Conservation (phyloP, 1,140 invertebrate genomes). For the Neodiprion fabricii region DNA sequence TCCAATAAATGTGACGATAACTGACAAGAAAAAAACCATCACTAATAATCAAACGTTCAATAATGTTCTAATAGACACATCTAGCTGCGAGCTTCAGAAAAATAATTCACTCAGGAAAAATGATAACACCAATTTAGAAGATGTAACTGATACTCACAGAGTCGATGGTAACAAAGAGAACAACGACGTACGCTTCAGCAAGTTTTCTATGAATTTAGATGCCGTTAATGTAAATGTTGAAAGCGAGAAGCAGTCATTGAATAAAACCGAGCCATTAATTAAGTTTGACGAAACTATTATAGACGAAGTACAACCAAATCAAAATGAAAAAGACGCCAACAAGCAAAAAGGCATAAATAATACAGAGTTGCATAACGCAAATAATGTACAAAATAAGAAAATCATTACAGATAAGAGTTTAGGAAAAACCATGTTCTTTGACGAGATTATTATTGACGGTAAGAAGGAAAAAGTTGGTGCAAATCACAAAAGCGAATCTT, state of each 20-base stretch:
- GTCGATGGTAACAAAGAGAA: slow-evolving; percentile 38
- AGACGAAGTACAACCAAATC: slow-evolving; percentile 35
- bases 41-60: slow-evolving; percentile 24
- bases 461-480: slow-evolving; percentile 50
- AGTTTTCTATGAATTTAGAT: slow-evolving; percentile 29
- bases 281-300: slow-evolving; percentile 49
- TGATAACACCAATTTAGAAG: slow-evolving; percentile 25
- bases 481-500: slow-evolving; percentile 45
- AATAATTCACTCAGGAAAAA: slow-evolving; percentile 41
- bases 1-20: slow-evolving; percentile 57
- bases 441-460: slow-evolving; percentile 56
- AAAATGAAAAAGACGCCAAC: slow-evolving; percentile 43
- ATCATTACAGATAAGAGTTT: slow-evolving; percentile 43
- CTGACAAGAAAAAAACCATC: slow-evolving; percentile 43
- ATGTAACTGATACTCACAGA: slow-evolving; percentile 30
- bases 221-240: slow-evolving; percentile 32
- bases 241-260: slow-evolving; percentile 39
- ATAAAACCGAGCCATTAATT: slow-evolving; percentile 47
- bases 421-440: slow-evolving; percentile 54
- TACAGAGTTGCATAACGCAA: slow-evolving; percentile 45
- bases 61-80: slow-evolving; percentile 36
- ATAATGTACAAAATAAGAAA: slow-evolving; percentile 54
- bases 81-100: slow-evolving; percentile 36
- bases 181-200: slow-evolving; percentile 40
- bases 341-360: slow-evolving; percentile 46